Conservation (phyloP, 2,797 vertebrate species). For the Phrynocephalus vlangalii region DNA sequence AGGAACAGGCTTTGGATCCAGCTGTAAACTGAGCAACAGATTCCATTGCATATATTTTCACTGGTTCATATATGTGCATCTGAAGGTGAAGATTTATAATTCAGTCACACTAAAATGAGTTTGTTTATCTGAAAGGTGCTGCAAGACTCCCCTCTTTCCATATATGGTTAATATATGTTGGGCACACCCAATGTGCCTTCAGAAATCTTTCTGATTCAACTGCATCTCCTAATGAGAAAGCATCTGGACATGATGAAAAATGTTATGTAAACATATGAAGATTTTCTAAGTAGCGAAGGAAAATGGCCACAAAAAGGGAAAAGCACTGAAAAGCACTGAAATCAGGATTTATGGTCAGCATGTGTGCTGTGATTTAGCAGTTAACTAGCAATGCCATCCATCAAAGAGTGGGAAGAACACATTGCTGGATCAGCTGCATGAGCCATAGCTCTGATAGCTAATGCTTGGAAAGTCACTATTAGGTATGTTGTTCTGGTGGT, state of each 20-base stretch:
- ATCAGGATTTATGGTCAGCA: constrained; percentile 25
- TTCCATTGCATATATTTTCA: background rate
- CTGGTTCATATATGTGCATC: background rate
- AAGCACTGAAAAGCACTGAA: background rate
- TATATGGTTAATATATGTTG: background rate
- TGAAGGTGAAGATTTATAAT: too few relatives aligned
- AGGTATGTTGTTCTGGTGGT: too few relatives aligned
- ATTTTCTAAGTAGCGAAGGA: background rate
- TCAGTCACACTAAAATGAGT: too few relatives aligned
- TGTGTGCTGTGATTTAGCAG: constrained; percentile 14
- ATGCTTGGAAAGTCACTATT: too few relatives aligned
- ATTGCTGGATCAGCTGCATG: background rate
- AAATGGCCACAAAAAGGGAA: background rate
- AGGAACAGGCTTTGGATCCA: background rate
- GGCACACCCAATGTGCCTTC: too few relatives aligned
- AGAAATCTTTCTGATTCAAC: background rate
- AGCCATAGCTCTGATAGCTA: background rate
- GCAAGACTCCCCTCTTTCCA: too few relatives aligned
- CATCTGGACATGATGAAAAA: background rate
- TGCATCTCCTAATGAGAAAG: background rate
- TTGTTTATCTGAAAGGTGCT: too few relatives aligned
- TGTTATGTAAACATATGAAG: background rate
- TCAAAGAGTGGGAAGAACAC: too few relatives aligned
- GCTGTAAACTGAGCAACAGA: background rate
- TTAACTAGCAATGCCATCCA: background rate